Evolutionary conservation across 2,888 invertebrate species (phyloP).

Genomic region (Zhengitettix transpicula): DNA sequence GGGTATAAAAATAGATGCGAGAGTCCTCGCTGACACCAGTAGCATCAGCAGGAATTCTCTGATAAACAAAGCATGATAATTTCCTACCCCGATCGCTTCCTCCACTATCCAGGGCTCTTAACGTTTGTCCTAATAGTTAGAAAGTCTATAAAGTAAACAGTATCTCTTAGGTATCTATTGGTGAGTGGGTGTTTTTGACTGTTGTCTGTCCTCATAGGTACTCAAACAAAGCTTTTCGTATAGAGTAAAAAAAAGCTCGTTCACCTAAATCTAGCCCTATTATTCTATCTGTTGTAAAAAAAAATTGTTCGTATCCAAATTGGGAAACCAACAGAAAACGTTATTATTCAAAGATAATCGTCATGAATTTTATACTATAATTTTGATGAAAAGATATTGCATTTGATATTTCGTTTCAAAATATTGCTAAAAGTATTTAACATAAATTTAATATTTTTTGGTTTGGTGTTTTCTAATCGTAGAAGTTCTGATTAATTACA

Average conservation of each 20-base stretch:
- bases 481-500: too few relatives aligned
- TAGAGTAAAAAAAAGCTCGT: background rate
- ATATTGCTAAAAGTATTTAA: too few relatives aligned
- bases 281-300: too few relatives aligned
- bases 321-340: too few relatives aligned
- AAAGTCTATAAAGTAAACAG: background rate
- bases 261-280: too few relatives aligned
- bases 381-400: too few relatives aligned
- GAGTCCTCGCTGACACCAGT: background rate
- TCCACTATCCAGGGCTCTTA: background rate
- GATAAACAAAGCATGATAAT: background rate
- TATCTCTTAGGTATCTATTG: background rate
- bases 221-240: background rate
- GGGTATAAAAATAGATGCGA: conserved; percentile 14
- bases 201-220: background rate
- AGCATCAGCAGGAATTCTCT: background rate
- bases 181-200: background rate
- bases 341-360: too few relatives aligned
- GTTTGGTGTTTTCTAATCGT: too few relatives aligned
- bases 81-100: background rate
- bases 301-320: too few relatives aligned
- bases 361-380: too few relatives aligned
- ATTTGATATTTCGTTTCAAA: too few relatives aligned
- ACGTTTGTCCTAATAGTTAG: background rate
- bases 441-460: too few relatives aligned